Percentiles rank a stretch among this genome's conserved stretches.
phyloP scores from a whole-genome alignment of 37 sponge, comb jelly and placozoan species.

The Cladorhizidae sp. region DNA sequence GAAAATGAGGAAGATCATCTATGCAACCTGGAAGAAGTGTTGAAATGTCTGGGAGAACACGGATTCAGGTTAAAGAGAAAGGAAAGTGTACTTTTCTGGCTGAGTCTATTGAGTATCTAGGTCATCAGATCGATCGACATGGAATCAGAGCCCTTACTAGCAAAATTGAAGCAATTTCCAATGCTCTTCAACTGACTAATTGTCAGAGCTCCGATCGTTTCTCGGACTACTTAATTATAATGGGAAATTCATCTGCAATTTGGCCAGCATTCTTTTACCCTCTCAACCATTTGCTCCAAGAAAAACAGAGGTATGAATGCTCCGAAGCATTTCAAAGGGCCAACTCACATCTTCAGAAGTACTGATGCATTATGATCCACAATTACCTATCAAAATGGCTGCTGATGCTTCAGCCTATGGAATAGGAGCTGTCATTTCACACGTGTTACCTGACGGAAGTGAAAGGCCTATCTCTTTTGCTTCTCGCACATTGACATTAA shows the following conservation, averaged over 20 bases:
- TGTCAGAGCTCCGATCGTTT: too few species aligned
- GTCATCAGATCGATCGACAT: too few species aligned
- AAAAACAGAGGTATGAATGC: not conserved
- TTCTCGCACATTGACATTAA: too few species aligned
- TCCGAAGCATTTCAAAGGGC: not conserved
- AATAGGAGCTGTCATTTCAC: not conserved
- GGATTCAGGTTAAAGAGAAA: too few species aligned
- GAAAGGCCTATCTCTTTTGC: not conserved
- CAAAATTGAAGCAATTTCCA: too few species aligned
- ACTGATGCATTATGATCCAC: not conserved
- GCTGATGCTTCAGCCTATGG: conserved; percentile 6
- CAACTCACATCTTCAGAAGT: not conserved
- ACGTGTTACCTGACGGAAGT: not conserved
- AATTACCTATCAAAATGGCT: not conserved
- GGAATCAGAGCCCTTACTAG: too few species aligned
- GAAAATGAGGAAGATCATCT: too few species aligned
- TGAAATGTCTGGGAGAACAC: too few species aligned
- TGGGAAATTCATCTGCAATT: not conserved
- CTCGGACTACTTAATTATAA: not conserved
- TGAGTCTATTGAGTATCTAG: too few species aligned
- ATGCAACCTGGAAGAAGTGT: too few species aligned
- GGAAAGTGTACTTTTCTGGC: too few species aligned
- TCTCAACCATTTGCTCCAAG: not conserved
- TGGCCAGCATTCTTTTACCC: not conserved
- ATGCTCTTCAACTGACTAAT: too few species aligned